A percentile compares a stretch with the other conserved stretches of the same genome.
These are phyloP conservation scores for Lasioglossum figueresi DNA, from an alignment of 2,888 invertebrate species.

Conservation along the genomic window DNA sequence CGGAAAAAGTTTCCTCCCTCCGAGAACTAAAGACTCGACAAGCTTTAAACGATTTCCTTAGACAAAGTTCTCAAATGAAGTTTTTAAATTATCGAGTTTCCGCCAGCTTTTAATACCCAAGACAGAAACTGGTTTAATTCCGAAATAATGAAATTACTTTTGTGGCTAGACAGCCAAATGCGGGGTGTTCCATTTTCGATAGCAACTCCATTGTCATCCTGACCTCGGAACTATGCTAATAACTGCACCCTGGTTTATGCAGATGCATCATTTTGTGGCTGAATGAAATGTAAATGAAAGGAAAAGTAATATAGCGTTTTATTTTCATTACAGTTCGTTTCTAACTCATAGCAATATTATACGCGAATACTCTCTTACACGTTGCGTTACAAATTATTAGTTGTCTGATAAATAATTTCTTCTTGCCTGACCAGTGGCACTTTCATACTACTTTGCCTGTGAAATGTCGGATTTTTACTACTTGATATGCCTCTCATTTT, in stretches of 20 bases:
- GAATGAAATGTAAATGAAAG: background rate
- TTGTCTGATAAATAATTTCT: background rate
- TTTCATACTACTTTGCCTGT: background rate
- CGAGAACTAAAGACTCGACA: background rate
- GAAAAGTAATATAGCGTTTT: background rate
- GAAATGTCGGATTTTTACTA: background rate
- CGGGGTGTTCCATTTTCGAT: background rate
- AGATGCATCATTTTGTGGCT: background rate
- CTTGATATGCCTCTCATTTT: background rate
- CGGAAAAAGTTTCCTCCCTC: background rate
- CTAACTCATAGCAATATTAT: background rate
- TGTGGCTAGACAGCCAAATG: background rate
- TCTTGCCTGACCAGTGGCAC: background rate
- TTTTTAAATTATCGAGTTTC: background rate
- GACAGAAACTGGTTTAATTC: background rate
- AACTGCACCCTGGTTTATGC: background rate
- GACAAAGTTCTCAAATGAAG: background rate
- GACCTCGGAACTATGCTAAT: background rate
- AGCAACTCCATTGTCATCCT: background rate
- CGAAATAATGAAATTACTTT: constrained; percentile 3
- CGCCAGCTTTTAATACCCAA: background rate
- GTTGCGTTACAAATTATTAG: background rate
- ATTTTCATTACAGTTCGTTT: background rate
- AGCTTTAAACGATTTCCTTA: background rate
- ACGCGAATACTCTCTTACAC: background rate